phyloP scores from a whole-genome alignment of 2,888 invertebrate species.

The Belgica antarctica region DNA sequence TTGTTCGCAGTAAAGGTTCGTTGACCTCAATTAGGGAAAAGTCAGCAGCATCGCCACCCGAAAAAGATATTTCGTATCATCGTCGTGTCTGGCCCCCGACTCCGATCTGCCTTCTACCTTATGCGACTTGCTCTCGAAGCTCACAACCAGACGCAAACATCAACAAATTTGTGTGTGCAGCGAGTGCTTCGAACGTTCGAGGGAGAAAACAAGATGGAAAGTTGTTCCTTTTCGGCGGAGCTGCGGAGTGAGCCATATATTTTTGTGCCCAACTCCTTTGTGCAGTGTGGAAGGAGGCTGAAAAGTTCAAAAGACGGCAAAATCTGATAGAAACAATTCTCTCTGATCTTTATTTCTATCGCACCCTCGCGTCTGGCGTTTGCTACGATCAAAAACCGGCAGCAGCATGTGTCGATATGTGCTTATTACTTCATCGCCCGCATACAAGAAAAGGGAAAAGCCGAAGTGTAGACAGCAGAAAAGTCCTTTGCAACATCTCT shows the following conservation, averaged over 20 bases:
- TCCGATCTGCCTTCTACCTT: neutral
- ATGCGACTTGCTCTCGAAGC: too few species aligned
- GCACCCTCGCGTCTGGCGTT: neutral
- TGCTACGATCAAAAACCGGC: neutral
- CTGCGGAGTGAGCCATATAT: neutral
- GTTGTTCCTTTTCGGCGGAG: too few species aligned
- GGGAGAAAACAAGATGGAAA: neutral
- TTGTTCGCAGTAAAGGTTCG: neutral
- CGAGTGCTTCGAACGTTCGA: too few species aligned
- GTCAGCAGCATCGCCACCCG: slow-evolving; percentile 9
- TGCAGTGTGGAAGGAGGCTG: neutral
- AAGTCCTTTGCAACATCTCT: slow-evolving; percentile 33
- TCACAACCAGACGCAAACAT: neutral
- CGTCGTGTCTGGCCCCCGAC: slow-evolving; percentile 5
- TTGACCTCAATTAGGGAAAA: slow-evolving; percentile 11
- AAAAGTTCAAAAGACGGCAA: slow-evolving; percentile 25
- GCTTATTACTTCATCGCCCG: slow-evolving; percentile 29
- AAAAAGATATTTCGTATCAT: neutral
- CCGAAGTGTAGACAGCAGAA: neutral
- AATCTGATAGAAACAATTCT: slow-evolving; percentile 20
- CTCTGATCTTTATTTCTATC: neutral
- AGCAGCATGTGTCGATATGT: neutral
- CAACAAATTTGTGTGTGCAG: neutral
- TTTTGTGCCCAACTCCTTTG: neutral
- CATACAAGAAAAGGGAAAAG: neutral